Evolutionary conservation across 1,140 invertebrate species (phyloP).

Genomic region (Augochlora pura): DNA sequence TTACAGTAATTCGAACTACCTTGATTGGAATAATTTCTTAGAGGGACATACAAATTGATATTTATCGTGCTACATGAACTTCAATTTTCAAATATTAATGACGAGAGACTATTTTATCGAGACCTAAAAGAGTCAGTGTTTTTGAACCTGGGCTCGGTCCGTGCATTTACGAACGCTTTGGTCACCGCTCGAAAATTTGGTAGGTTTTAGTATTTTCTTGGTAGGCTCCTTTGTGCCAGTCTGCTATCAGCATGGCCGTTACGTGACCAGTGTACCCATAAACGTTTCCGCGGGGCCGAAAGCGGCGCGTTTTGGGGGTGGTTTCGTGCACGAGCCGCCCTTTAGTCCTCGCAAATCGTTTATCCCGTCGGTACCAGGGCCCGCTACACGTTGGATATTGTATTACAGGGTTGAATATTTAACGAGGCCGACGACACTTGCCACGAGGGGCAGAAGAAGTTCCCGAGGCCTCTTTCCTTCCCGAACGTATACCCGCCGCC

Average conservation of each 20-base stretch:
- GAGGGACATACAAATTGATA: too few species aligned
- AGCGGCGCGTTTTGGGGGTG: conserved; percentile 27
- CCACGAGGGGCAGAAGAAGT: conserved; percentile 63
- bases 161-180: too few species aligned
- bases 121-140: too few species aligned
- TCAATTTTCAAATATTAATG: too few species aligned
- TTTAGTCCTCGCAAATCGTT: conserved; percentile 59
- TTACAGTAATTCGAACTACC: too few species aligned
- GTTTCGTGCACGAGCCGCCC: conserved; percentile 22
- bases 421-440: conserved; percentile 75
- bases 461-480: conserved; percentile 50
- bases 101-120: too few species aligned
- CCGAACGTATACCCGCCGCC: conserved; percentile 51
- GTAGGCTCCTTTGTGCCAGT: neutral
- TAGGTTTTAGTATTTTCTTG: too few species aligned
- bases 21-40: too few species aligned
- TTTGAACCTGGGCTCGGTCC: too few species aligned
- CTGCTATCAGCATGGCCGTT: conserved; percentile 11
- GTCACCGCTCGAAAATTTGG: too few species aligned
- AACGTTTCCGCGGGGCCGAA: conserved; percentile 26
- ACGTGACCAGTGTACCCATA: conserved; percentile 29
- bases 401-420: conserved; percentile 80
- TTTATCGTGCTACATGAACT: too few species aligned
- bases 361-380: conserved; percentile 60
- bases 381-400: conserved; percentile 74